phyloP scores from a whole-genome alignment of 2,113 vertebrate species.

The Macaca nemestrina region DNA sequence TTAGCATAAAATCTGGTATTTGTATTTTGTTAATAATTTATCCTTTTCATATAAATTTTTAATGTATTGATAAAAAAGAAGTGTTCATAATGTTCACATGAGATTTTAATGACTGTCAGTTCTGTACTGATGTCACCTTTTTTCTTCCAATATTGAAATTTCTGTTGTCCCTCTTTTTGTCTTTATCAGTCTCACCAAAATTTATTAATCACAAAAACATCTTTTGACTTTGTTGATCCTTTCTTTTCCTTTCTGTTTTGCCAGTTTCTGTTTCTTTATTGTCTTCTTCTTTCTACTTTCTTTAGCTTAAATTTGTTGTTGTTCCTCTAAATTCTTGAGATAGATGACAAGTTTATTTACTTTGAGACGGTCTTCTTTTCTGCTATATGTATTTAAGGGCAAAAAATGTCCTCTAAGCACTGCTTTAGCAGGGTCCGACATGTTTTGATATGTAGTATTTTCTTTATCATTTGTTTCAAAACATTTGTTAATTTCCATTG shows the following conservation, averaged over 20 bases:
- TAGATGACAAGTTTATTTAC: background rate
- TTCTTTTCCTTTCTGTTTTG: background rate
- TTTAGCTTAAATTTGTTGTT: background rate
- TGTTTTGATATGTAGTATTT: background rate
- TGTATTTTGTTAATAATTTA: background rate
- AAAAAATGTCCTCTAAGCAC: background rate
- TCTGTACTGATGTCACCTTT: background rate
- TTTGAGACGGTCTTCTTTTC: background rate
- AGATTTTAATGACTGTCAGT: background rate
- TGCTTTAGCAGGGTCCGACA: background rate
- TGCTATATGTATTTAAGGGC: background rate
- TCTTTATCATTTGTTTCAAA: background rate
- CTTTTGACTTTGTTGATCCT: background rate
- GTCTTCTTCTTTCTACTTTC: background rate
- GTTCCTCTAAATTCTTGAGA: background rate
- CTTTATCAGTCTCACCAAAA: background rate
- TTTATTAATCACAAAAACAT: background rate
- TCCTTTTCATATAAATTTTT: background rate
- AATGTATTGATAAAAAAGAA: background rate
- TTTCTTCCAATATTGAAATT: background rate
- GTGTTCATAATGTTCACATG: background rate
- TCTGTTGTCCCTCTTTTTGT: background rate
- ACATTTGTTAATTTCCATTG: background rate
- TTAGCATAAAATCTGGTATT: background rate
- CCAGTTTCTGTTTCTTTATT: background rate